Evolutionary conservation across 2,113 vertebrate genomes (phyloP), one percentile per base, ranked within the genome.

Genomic region (Eira barbara): DNA sequence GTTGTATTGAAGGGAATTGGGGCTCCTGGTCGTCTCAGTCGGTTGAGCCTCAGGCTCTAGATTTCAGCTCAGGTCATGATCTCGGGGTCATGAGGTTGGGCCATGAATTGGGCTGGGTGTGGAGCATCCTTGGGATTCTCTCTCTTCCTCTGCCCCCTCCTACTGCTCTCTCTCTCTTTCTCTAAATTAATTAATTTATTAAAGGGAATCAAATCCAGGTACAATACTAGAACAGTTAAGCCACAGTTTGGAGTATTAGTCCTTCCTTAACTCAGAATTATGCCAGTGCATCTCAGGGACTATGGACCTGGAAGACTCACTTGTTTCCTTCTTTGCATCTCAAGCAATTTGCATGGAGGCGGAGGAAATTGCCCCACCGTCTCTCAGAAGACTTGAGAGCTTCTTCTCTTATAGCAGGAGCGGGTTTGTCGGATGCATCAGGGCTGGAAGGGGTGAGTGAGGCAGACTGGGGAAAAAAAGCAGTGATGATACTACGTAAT

Each of bases 361-460:
- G 3, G 69, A 67, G 78, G 71, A 92, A 95, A 67, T 42, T 1
- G 0, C 14, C 55, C 86, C 23, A 39, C 6, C 65, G 67, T 45
- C 2, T 97, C 71, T 92, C 36, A 45, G 81, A 96, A 69, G 80
- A 74, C 14, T 47, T 12, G 21, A 69, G 34, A 79, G 42, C 6
- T n/a, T 49, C 55, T 96, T 76, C 34, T 88, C 4, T 45, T 71
- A 12, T 3, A 71, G 67, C 18, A 36, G 13, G 31, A 21, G 49
- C 52, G 13, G 23, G 6, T 92, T 88, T 65, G 59, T 65, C 52
- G 49, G 69, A 23, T 69, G 20, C 3, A 12, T 69, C 23, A 36
- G 82, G 79, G 29, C 78, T 49, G 27, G 71, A 85, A 18, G 20
- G 45, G 67, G 74, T 83, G 42, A 83, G 89, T 52, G 52, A 93